Evolutionary conservation across 2,888 invertebrate genomes (phyloP).

Genomic region (Synanthedon andrenaeformis): DNA sequence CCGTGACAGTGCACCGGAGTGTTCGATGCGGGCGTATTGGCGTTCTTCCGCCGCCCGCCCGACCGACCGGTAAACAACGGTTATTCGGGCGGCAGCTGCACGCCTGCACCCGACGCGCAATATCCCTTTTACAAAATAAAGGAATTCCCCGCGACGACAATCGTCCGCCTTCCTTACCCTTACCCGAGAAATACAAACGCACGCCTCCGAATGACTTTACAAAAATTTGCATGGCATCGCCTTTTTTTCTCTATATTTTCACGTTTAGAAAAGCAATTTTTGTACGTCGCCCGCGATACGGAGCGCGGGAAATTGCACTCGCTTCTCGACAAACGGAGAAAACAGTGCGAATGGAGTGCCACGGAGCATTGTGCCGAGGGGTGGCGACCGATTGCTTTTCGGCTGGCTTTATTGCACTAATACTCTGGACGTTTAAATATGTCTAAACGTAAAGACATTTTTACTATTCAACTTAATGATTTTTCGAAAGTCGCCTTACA

Average conservation of each 20-base stretch:
- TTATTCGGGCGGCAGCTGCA: slow-evolving; percentile 45
- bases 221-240: slow-evolving; percentile 63
- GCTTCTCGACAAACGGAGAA: slow-evolving; percentile 42
- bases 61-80: slow-evolving; percentile 45
- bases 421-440: slow-evolving; percentile 22
- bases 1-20: slow-evolving; percentile 28
- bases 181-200: slow-evolving; percentile 66
- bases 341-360: slow-evolving; percentile 54
- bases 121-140: slow-evolving; percentile 68
- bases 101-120: slow-evolving; percentile 65
- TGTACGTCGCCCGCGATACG: slow-evolving; percentile 61
- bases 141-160: slow-evolving; percentile 60
- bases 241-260: slow-evolving; percentile 56
- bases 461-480: background rate
- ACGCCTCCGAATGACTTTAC: slow-evolving; percentile 68
- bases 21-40: slow-evolving; percentile 39
- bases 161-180: slow-evolving; percentile 62
- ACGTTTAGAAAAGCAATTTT: slow-evolving; percentile 68
- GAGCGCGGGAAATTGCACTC: slow-evolving; percentile 65
- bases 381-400: slow-evolving; percentile 50
- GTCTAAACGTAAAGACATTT: background rate
- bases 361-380: slow-evolving; percentile 42
- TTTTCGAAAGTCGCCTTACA: too few species aligned
- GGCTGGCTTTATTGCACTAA: slow-evolving; percentile 40
- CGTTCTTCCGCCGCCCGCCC: slow-evolving; percentile 8